Evolutionary conservation across 2,888 invertebrate species (phyloP).

Genomic region (Lithodes maja): DNA sequence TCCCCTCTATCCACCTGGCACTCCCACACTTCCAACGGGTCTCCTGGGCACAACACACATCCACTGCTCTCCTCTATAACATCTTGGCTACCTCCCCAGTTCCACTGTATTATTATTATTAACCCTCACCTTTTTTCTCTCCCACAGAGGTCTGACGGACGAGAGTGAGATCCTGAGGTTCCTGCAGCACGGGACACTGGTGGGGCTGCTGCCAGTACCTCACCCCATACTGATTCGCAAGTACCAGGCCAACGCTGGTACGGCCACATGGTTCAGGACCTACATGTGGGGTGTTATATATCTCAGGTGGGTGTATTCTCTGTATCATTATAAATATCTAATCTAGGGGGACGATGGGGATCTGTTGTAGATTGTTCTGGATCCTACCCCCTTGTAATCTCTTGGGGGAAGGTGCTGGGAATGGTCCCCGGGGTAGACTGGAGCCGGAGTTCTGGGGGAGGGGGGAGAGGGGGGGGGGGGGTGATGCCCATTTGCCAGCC

Average conservation of each 20-base stretch:
- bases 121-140: neutral
- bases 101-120: no score
- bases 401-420: neutral
- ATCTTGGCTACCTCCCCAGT: no score
- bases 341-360: neutral
- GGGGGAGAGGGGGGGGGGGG: neutral
- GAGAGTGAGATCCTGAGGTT: slow-evolving; percentile 99
- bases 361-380: neutral
- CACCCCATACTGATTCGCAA: slow-evolving; percentile 99
- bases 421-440: neutral
- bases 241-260: slow-evolving; percentile 98
- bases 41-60: no score
- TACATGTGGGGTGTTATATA: slow-evolving; percentile 99
- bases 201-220: slow-evolving; percentile 95
- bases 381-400: no score
- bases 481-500: neutral
- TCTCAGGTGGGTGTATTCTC: slow-evolving; percentile 81
- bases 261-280: slow-evolving; percentile 99
- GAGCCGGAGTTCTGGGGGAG: neutral
- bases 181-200: slow-evolving; percentile 71
- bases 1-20: no score
- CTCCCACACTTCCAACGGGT: no score
- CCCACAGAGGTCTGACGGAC: slow-evolving; percentile 93
- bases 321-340: neutral
- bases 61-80: no score